phyloP scores from a whole-genome alignment of 2,888 invertebrate genomes.

The Hetaerina titia region DNA sequence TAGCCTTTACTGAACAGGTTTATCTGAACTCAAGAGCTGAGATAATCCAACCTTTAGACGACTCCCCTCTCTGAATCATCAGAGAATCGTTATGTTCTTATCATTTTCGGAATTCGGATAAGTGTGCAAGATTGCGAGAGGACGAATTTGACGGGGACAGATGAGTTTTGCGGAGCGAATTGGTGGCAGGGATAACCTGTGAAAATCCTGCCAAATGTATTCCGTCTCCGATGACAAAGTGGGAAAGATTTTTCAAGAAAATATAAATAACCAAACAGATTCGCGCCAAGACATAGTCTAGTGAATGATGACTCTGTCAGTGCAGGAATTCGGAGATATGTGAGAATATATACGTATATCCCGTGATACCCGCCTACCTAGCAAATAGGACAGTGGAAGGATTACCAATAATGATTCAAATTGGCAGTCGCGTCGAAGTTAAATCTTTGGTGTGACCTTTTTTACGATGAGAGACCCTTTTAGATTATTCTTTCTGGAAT shows the following conservation, averaged over 20 bases:
- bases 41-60: too few relatives aligned
- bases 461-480: too few relatives aligned
- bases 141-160: conserved; percentile 22
- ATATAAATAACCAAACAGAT: conserved; percentile 36
- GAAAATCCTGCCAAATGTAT: conserved; percentile 38
- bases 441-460: neutral
- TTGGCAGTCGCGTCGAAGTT: neutral
- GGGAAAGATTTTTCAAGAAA: neutral
- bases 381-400: neutral
- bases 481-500: too few relatives aligned
- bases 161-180: neutral
- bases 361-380: neutral
- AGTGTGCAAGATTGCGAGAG: neutral
- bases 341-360: neutral
- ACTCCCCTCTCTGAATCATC: neutral
- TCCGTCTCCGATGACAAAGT: neutral
- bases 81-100: neutral
- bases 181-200: neutral
- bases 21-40: too few relatives aligned
- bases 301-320: conserved; percentile 27
- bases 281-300: neutral
- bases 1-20: too few relatives aligned
- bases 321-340: neutral
- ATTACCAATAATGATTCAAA: neutral
- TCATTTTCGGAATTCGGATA: neutral